Percentiles rank a stretch among this genome's conserved stretches.
Conservation (phyloP, 2,888 invertebrate genomes). For the Idaea aversata region DNA sequence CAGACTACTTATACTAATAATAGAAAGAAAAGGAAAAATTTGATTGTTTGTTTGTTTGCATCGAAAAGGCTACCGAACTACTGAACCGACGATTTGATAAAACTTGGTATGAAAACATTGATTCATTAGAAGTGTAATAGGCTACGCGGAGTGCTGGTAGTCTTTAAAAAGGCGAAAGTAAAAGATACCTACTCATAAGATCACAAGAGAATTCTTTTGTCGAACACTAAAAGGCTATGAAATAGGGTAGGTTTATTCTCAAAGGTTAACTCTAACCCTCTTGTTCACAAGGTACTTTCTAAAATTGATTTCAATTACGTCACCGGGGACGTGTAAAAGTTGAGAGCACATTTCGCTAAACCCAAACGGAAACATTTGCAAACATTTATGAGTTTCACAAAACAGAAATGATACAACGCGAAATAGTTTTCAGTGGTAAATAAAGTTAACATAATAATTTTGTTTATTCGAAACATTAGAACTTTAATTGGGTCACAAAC, state of each 20-base stretch:
- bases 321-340: not conserved
- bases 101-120: too few relatives aligned
- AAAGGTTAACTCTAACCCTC: not conserved
- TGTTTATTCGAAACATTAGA: not conserved
- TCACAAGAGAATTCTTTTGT: not conserved
- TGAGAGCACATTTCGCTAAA: not conserved
- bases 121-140: too few relatives aligned
- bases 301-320: not conserved
- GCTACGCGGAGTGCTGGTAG: too few relatives aligned
- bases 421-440: not conserved
- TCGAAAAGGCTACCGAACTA: too few relatives aligned
- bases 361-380: not conserved
- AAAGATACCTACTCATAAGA: not conserved
- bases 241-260: not conserved
- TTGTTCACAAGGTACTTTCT: not conserved
- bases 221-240: conserved; percentile 1
- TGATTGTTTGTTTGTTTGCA: too few relatives aligned
- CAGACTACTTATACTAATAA: too few relatives aligned
- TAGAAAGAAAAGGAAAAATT: too few relatives aligned
- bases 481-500: not conserved
- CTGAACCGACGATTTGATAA: too few relatives aligned
- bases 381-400: not conserved
- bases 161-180: not conserved
- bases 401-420: not conserved
- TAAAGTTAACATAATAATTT: not conserved